A percentile compares a stretch with the other conserved stretches of the same genome.
Evolutionary conservation across 2,888 invertebrate species (phyloP).

Genomic region (Leucophora obtusa): DNA sequence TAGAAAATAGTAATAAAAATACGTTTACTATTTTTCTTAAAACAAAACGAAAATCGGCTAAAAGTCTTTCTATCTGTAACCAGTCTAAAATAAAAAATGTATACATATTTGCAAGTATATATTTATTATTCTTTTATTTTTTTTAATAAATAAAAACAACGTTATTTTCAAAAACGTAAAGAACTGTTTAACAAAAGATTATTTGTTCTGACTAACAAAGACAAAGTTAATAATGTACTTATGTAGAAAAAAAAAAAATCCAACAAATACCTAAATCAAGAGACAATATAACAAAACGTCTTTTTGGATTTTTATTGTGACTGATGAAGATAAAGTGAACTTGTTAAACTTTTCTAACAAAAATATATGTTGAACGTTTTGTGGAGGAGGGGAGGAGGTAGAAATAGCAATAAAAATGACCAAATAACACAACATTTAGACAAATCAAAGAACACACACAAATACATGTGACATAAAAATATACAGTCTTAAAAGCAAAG

Average conservation of each 20-base stretch:
- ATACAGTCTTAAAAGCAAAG: too few species aligned
- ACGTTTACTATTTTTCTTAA: too few species aligned
- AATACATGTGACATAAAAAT: background rate
- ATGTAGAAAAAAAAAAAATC: background rate
- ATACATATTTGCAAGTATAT: too few species aligned
- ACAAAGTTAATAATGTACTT: background rate
- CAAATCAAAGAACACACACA: background rate
- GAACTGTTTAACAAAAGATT: background rate
- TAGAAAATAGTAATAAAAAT: too few species aligned
- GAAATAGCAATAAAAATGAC: conserved; percentile 34
- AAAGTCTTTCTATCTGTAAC: too few species aligned
- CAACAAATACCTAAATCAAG: conserved; percentile 38
- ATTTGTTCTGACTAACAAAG: background rate
- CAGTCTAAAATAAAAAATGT: too few species aligned
- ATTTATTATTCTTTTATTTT: too few species aligned
- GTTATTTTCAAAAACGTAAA: background rate
- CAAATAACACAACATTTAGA: conserved; percentile 16
- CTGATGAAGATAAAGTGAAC: conserved; percentile 52
- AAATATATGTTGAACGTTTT: conserved; percentile 32
- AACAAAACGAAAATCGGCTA: too few species aligned
- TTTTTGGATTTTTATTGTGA: conserved; percentile 41
- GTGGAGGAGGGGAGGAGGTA: background rate
- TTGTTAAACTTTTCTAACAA: conserved; percentile 36
- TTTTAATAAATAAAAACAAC: too few species aligned
- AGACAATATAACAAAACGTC: conserved; percentile 13